Base-by-base conservation (phyloP, 35 echinoderm and acorn worm species). In the Stichopus chloronotus region DNA sequence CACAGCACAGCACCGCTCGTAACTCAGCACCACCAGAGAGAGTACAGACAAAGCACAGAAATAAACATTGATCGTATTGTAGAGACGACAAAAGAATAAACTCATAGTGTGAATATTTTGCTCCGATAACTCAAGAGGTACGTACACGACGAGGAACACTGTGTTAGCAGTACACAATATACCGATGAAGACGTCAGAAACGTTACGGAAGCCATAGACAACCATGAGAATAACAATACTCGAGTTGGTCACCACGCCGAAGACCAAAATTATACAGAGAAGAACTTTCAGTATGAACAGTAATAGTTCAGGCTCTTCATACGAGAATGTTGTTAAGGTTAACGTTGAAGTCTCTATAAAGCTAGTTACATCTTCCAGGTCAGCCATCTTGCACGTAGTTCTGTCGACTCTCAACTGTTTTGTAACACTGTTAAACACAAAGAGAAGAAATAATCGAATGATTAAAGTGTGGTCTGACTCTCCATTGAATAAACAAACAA, bases 201-300 rank as follows among this genome's bases (percentile, higher is more conserved):
- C 87, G 60, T 89, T 89, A 72, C 65, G 87, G 65, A 89, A 89
- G 57, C 87, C 87, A 61, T 89, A 89, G 30, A 89, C 52, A 4
- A 89, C 20, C 87, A 89, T 89, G 17, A 89, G 61, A 14, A 89
- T 71, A 4, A 71, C 20, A 12, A 89, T 89, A 72, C 87, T 89
- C 21, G 21, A 65, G 61, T 89, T 89, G 21, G 87, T 25, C 9
- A 89, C 8, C 12, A 89, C 87, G 25, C 87, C 87, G 9, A 89
- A 22, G 8, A 89, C 61, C 13, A 89, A 14, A 10, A 89, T 89
- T 19, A 71, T 19, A 5, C 21, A 25, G 30, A 89, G 87, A 53
- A 89, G 30, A 71, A 89, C 52, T 52, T 89, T 89, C 6, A 89
- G 1, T 13, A 71, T 30, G 2, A 89, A 55, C 9, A 89, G 60